Conservation (phyloP, 2,113 vertebrate genomes). For the Vulpes lagopus region DNA sequence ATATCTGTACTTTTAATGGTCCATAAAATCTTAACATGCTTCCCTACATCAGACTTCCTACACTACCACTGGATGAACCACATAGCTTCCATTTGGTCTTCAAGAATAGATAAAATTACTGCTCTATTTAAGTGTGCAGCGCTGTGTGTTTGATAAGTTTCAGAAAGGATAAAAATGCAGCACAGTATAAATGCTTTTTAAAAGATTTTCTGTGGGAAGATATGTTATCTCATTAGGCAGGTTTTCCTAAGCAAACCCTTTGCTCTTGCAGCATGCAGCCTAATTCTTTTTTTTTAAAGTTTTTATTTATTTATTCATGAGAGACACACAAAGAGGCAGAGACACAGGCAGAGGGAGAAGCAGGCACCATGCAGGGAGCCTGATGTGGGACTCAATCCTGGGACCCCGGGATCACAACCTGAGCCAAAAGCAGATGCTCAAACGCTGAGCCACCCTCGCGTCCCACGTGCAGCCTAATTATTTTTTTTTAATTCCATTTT, state of each 20-base stretch:
- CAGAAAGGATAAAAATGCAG: conserved; percentile 32
- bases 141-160: not conserved
- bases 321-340: too few species aligned
- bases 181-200: conserved; percentile 40
- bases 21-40: conserved; percentile 53
- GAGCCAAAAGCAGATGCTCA: too few species aligned
- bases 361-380: too few species aligned
- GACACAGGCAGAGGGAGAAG: too few species aligned
- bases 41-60: conserved; percentile 27
- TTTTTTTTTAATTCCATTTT: too few species aligned
- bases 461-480: too few species aligned
- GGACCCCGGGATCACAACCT: too few species aligned
- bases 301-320: too few species aligned
- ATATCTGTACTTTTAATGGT: conserved; percentile 53
- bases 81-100: conserved; percentile 51
- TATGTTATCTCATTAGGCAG: conserved; percentile 52
- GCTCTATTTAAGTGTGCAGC: not conserved
- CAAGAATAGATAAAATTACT: conserved; percentile 47
- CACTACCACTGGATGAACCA: conserved; percentile 23
- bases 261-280: not conserved
- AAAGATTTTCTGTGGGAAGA: conserved; percentile 52
- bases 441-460: too few species aligned
- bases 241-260: conserved; percentile 48
- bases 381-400: too few species aligned
- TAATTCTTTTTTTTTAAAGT: not conserved